These are phyloP conservation scores for Lacerta bilineata DNA, from an alignment of 2,797 vertebrate genomes.

Conservation along the genomic window DNA sequence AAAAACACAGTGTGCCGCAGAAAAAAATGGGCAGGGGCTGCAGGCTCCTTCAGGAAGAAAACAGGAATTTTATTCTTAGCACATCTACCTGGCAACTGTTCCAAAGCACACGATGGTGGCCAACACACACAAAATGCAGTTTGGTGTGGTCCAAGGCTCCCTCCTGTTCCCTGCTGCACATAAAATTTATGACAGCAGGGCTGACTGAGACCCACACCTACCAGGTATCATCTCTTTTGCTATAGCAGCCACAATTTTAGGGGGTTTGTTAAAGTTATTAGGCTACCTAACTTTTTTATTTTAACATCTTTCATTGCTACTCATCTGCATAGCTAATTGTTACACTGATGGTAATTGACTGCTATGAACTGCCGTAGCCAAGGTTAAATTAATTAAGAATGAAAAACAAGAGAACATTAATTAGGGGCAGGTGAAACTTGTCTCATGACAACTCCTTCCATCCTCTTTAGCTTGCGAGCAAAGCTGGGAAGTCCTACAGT, in stretches of 20 bases:
- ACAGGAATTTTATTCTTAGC: not conserved
- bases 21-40: not conserved
- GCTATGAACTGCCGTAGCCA: conserved; percentile 29
- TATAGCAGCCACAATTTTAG: conserved; percentile 38
- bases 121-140: not conserved
- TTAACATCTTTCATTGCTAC: conserved; percentile 49
- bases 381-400: conserved; percentile 69
- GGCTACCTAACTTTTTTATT: conserved; percentile 43
- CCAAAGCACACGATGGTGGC: not conserved
- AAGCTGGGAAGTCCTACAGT: not conserved
- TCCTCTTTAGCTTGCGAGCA: conserved; percentile 37
- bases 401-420: conserved; percentile 40
- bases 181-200: not conserved
- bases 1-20: not conserved
- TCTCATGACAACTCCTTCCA: conserved; percentile 52
- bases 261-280: not conserved
- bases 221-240: conserved; percentile 32
- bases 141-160: not conserved
- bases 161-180: not conserved
- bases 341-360: conserved; percentile 44
- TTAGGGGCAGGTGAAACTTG: conserved; percentile 61
- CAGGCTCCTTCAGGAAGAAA: not conserved
- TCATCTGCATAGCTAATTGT: conserved; percentile 35
- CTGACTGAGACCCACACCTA: not conserved
- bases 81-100: not conserved